Percentiles rank a stretch among this genome's conserved stretches.
These are phyloP conservation scores for Apotomis turbidana DNA, from an alignment of 2,888 invertebrate genomes.

Conservation along the genomic window DNA sequence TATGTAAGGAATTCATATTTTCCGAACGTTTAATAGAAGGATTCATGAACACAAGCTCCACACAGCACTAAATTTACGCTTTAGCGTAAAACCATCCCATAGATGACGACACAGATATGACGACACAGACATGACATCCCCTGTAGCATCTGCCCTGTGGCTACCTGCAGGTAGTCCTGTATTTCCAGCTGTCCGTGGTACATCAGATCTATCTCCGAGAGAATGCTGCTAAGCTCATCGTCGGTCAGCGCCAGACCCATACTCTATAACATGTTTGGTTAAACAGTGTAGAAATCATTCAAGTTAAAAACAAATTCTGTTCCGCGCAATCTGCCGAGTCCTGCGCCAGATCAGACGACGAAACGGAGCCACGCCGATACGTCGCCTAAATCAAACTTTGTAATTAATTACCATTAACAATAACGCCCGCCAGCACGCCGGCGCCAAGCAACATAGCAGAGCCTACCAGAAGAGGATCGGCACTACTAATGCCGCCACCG, in stretches of 20 bases:
- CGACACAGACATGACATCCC: slow-evolving; percentile 49
- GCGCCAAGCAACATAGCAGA: too few relatives aligned
- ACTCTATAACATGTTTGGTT: slow-evolving; percentile 76
- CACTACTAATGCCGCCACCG: too few relatives aligned
- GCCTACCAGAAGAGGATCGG: too few relatives aligned
- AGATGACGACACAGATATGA: slow-evolving; percentile 48
- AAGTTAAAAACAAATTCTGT: not conserved
- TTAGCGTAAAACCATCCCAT: slow-evolving; percentile 29
- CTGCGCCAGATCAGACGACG: too few relatives aligned
- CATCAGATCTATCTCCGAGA: slow-evolving; percentile 92
- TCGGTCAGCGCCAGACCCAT: slow-evolving; percentile 86
- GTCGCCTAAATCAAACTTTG: too few relatives aligned
- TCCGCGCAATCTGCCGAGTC: not conserved
- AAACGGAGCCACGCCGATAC: too few relatives aligned
- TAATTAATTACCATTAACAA: too few relatives aligned
- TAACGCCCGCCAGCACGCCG: too few relatives aligned
- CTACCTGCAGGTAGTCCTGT: slow-evolving; percentile 95
- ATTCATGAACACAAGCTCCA: slow-evolving; percentile 20
- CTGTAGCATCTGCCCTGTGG: slow-evolving; percentile 41
- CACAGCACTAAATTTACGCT: slow-evolving; percentile 5
- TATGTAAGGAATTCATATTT: too few relatives aligned
- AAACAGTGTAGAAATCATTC: slow-evolving; percentile 17
- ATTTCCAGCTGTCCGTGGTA: slow-evolving; percentile 95
- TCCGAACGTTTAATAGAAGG: not conserved
- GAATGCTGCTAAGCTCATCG: slow-evolving; percentile 89